Percentiles rank a stretch among this genome's conserved stretches.
phyloP scores from a whole-genome alignment of 1,140 invertebrate species.

The Zaprionus kolodkinae region DNA sequence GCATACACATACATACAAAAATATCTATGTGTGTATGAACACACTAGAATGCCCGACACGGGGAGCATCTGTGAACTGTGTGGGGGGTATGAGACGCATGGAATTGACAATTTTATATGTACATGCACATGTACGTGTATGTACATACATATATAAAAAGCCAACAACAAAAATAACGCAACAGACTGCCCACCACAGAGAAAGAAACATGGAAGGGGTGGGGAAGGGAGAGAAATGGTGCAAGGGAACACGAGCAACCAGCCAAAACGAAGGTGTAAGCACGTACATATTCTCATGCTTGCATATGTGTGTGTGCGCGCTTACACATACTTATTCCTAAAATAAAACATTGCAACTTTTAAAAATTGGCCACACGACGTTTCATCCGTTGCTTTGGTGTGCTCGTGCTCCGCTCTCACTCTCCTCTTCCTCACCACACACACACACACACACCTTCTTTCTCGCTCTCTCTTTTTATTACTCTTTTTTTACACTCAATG shows the following conservation, averaged over 20 bases:
- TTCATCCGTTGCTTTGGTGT: conserved; percentile 12
- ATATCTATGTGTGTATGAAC: conserved; percentile 1
- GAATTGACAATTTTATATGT: conserved; percentile 59
- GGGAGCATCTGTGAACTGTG: background rate
- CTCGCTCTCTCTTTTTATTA: background rate
- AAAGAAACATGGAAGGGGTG: conserved; percentile 2
- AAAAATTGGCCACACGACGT: conserved; percentile 40
- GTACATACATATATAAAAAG: conserved; percentile 8
- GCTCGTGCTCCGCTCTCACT: background rate
- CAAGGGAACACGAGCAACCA: conserved; percentile 21
- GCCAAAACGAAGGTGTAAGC: conserved; percentile 70
- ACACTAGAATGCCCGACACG: conserved; percentile 1
- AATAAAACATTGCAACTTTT: conserved; percentile 77
- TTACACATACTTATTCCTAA: conserved; percentile 53
- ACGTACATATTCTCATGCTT: conserved; percentile 44
- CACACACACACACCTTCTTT: background rate
- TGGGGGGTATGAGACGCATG: conserved; percentile 38
- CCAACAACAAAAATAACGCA: conserved; percentile 21
- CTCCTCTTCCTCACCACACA: conserved; percentile 6
- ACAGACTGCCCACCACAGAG: conserved; percentile 23
- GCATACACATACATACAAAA: conserved; percentile 6
- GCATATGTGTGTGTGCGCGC: conserved; percentile 4
- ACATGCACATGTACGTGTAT: conserved; percentile 1
- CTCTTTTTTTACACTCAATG: conserved; percentile 7
- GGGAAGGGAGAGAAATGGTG: background rate